A percentile compares a stretch with the other conserved stretches of the same genome.
Evolutionary conservation across 2,113 vertebrate species (phyloP).

Genomic region (Periophthalmus modestus): DNA sequence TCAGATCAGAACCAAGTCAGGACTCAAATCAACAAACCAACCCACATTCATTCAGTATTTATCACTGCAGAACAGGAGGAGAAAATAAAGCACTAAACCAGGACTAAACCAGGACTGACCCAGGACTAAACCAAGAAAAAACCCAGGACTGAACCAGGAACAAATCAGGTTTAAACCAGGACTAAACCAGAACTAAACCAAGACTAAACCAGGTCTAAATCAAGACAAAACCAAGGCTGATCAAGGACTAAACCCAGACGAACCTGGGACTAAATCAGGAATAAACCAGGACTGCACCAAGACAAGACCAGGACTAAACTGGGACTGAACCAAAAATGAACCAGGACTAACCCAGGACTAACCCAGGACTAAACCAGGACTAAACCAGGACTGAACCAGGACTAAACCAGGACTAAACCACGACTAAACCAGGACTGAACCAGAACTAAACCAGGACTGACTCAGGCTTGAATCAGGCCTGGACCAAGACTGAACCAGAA

Average conservation of each 20-base stretch:
- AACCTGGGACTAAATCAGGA: conserved; percentile 67
- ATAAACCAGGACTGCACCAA: conserved; percentile 47
- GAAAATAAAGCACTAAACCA: background rate
- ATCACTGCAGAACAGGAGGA: background rate
- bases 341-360: background rate
- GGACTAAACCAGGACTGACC: background rate
- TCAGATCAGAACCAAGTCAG: background rate
- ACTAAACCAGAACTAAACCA: background rate
- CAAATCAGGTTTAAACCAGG: conserved; percentile 76
- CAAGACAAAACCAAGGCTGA: background rate
- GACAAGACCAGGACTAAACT: background rate
- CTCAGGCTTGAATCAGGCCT: background rate
- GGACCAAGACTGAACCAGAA: conserved; percentile 68
- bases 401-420: background rate
- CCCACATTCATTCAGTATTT: no score
- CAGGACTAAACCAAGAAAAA: conserved; percentile 55
- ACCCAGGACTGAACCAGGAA: background rate
- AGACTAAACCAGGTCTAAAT: background rate
- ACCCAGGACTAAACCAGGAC: background rate
- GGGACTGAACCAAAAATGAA: background rate
- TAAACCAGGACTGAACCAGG: conserved; percentile 75
- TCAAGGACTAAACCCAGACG: background rate
- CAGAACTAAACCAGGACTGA: background rate
- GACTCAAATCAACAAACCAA: no score
- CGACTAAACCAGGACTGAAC: background rate